Conservation (phyloP, 1,140 invertebrate species). For the Drosophila arizonae region DNA sequence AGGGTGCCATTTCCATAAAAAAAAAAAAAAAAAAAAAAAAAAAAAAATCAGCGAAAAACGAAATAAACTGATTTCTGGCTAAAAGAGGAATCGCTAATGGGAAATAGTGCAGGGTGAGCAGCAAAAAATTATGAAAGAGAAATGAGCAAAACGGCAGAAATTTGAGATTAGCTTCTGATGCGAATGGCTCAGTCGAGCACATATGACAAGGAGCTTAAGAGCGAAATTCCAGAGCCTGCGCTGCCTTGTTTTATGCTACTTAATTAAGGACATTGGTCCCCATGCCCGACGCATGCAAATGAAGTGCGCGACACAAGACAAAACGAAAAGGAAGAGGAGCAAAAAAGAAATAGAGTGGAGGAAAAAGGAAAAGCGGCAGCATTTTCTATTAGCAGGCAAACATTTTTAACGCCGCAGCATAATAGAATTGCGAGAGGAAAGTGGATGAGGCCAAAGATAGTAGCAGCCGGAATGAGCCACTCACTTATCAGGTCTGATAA, state of each 20-base stretch:
- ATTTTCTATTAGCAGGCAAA: constrained; percentile 79
- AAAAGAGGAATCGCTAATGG: constrained; percentile 17
- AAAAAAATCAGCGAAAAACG: too few relatives aligned
- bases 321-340: not conserved
- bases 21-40: constrained; percentile 24
- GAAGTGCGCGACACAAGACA: constrained; percentile 50
- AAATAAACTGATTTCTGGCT: constrained; percentile 54
- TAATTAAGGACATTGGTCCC: constrained; percentile 75
- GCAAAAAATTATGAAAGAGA: constrained; percentile 40
- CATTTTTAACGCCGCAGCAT: constrained; percentile 73
- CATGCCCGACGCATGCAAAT: constrained; percentile 68
- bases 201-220: constrained; percentile 54
- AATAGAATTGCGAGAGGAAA: constrained; percentile 61
- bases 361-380: constrained; percentile 40
- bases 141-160: constrained; percentile 52
- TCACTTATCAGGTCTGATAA: constrained; percentile 74
- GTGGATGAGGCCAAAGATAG: constrained; percentile 4
- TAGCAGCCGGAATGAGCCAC: constrained; percentile 39
- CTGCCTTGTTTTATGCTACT: constrained; percentile 42
- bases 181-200: constrained; percentile 59
- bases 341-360: not conserved
- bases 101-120: constrained; percentile 11
- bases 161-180: constrained; percentile 75
- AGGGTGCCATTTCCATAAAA: constrained; percentile 68
- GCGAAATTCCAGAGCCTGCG: not conserved